phyloP scores from a whole-genome alignment of 2,113 vertebrate species.

The Emydura subglobosa region DNA sequence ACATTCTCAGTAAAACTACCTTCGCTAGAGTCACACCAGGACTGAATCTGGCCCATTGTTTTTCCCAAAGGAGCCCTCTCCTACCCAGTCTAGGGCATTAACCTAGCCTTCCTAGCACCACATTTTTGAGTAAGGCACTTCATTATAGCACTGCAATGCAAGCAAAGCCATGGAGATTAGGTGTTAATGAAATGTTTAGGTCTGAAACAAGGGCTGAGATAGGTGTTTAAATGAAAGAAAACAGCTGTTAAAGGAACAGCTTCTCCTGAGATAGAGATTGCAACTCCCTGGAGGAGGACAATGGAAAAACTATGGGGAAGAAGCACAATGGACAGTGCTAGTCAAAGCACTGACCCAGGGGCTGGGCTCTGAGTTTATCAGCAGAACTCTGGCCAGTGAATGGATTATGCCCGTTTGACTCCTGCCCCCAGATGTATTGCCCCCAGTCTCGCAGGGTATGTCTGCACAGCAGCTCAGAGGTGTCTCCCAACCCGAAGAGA shows the following conservation, averaged over 20 bases:
- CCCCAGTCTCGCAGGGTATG: not conserved
- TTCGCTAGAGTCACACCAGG: not conserved
- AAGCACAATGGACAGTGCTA: not conserved
- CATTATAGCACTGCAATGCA: conserved; percentile 59
- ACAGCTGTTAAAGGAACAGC: conserved; percentile 59
- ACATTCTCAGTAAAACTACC: not conserved
- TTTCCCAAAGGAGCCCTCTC: conserved; percentile 44
- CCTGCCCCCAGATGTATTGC: not conserved
- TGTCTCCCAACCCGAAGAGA: not conserved
- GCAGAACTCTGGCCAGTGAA: not conserved
- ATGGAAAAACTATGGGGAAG: not conserved
- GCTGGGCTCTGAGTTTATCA: not conserved
- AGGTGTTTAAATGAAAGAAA: conserved; percentile 70
- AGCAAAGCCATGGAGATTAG: conserved; percentile 67
- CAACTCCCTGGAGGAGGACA: not conserved
- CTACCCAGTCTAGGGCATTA: conserved; percentile 58
- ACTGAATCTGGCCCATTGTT: conserved; percentile 19
- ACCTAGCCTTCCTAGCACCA: conserved; percentile 38
- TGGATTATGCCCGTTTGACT: not conserved
- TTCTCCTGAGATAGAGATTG: conserved; percentile 7
- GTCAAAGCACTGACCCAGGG: not conserved
- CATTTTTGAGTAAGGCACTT: conserved; percentile 62
- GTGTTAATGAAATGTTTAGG: conserved; percentile 69
- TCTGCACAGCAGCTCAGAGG: not conserved
- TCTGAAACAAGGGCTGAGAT: conserved; percentile 65